Evolutionary conservation across 1,140 invertebrate genomes (phyloP), one percentile per base, ranked within the genome.

Genomic region (Leptonema lineaticorne): DNA sequence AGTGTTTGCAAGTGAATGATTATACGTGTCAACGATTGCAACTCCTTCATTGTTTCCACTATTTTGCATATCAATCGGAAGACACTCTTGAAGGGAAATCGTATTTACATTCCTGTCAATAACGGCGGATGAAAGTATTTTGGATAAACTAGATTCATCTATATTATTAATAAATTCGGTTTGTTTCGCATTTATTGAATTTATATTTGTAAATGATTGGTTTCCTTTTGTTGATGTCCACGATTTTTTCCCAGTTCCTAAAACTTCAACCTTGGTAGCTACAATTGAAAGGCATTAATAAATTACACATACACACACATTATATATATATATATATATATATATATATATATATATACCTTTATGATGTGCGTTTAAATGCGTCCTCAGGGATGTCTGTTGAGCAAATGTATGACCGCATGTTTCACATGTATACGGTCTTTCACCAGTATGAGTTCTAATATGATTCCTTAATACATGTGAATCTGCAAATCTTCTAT

Each of bases 401-500:
- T 87, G 86, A 2, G 83, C 82, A 69, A 88, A 88, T 1, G 81
- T 69, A 18, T 78, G 73, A 4, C 78, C 76, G 72, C 86, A 87
- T 48, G 78, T 77, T 1, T 72, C 22, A 76, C 86, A 87, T 3
- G 74, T 70, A 71, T 83, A 83, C 0, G 82, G 80, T 63, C 81
- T 82, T 67, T 84, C 81, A 53, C 82, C 85, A 5, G 79, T 83
- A 29, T 69, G 68, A 4, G 68, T 69, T 27, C 68, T 0, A 9
- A 46, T 29, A 20, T 69, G 68, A 59, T 69, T 69, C 8, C 56
- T 37, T 16, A 69, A 30, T n/a, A 65, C 68, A 27, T 69, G 68
- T 0, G 62, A 69, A 58, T 69, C 68, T 4, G 68, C 68, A 50
- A 69, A 69, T 33, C 41, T 58, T 20, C 68, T 50, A 29, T 29